A percentile compares a stretch with the other conserved stretches of the same genome.
Conservation (phyloP, 2,888 invertebrate species). For the Aphodius sticticus region DNA sequence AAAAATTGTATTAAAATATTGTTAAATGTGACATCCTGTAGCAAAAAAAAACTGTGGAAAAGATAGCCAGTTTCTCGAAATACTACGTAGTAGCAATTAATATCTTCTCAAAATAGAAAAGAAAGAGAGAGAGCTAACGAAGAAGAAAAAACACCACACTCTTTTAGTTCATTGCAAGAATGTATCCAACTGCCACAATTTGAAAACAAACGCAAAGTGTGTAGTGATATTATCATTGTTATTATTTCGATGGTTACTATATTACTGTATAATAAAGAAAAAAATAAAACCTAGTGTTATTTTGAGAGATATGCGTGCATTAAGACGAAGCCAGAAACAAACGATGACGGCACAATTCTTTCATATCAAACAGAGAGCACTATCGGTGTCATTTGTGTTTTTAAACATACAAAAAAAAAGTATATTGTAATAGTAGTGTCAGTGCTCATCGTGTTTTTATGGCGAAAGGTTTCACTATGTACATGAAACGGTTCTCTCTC, state of each 20-base stretch:
- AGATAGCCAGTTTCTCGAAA: slow-evolving; percentile 55
- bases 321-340: slow-evolving; percentile 20
- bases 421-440: neutral
- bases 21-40: slow-evolving; percentile 59
- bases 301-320: slow-evolving; percentile 6
- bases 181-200: slow-evolving; percentile 57
- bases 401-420: neutral
- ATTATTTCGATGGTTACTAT: slow-evolving; percentile 41
- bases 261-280: neutral
- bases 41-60: slow-evolving; percentile 52
- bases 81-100: slow-evolving; percentile 47
- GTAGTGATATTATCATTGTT: slow-evolving; percentile 58
- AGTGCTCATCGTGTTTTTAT: neutral
- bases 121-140: slow-evolving; percentile 30
- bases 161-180: slow-evolving; percentile 48
- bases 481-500: slow-evolving; percentile 10
- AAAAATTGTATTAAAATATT: slow-evolving; percentile 48
- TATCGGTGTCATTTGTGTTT: slow-evolving; percentile 42
- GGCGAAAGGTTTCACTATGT: slow-evolving; percentile 7
- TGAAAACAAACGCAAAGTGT: slow-evolving; percentile 52
- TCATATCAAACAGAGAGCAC: slow-evolving; percentile 56
- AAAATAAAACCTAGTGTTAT: neutral
- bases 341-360: slow-evolving; percentile 54
- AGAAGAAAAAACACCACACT: slow-evolving; percentile 47
- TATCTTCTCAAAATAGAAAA: slow-evolving; percentile 32